Base-by-base conservation (phyloP, 2,113 vertebrate genomes). In the Caranx ignobilis region DNA sequence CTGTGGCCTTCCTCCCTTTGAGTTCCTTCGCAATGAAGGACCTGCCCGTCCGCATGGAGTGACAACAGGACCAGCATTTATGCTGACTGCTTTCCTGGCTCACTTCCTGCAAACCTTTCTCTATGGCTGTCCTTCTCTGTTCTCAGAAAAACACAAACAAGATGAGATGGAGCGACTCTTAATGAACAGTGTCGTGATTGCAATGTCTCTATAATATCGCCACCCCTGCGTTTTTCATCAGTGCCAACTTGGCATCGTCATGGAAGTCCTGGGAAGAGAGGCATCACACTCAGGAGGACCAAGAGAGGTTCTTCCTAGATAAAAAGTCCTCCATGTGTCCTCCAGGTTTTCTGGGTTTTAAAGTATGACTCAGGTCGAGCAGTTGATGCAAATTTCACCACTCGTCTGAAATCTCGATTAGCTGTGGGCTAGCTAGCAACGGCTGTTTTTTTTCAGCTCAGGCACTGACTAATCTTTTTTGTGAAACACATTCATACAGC, bases 21-120 rank as follows among this genome's bases (percentile, higher is more conserved):
- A 39, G 75, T 80, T 69, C 54, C 69, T 75, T 67, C 75, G 73
- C 88, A 77, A 71, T 84, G 76, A 85, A 48, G 74, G 71, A 60
- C 68, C 54, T 12, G 32, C 32, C 35, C 35, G 45, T 61, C 56
- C 55, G 61, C 70, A 62, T 13, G 16, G 59, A 54, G 26, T 16
- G 37, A 59, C 79, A 68, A 75, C 69, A 56, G 57, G 65, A 71
- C 60, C 54, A 3, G 82, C 10, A 45, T 84, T 71, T 50, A 47
- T 41, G n/a, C 57, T 3, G 55, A 72, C 7, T 31, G 75, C 72
- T 63, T 26, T 21, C 48, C 65, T 74, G 79, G 71, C 21, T 60
- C 26, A 67, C 43, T 55, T 75, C 68, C 75, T 57, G 60, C 34
- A 71, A 65, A 75, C 47, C 35, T 39, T 32, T 54, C 61, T 74